Base-by-base conservation (phyloP, 2,113 vertebrate genomes). In the Daubentonia madagascariensis region DNA sequence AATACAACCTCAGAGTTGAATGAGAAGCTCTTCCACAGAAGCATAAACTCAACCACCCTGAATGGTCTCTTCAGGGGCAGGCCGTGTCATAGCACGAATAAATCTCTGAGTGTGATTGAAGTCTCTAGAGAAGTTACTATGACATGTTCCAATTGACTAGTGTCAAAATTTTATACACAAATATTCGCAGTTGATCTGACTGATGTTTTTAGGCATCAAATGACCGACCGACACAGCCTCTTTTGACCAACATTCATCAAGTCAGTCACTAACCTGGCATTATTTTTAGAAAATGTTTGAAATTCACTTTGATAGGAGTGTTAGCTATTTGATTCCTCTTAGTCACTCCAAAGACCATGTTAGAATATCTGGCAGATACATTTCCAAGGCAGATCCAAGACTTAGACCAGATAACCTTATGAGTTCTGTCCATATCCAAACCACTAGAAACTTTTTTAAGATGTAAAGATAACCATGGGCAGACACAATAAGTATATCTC, bases 231-330 rank as follows among this genome's bases (percentile, higher is more conserved):
- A 65, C n/a, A 76, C 45, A 79, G 30, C 17, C 35, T 92, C 50
- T 95, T 92, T 40, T 95, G 59, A 84, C 10, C 84, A 68, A 86
- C 11, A 68, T 61, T 92, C 40, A 70, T 88, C 85, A 95, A 93
- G 23, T 84, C 30, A 85, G 78, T n/a, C 54, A 81, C 9, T 90
- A 94, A 89, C 30, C 0, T 63, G 18, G 16, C 4, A 57, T 90
- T 79, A 87, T 43, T 95, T 84, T 75, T 68, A 89, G 6, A 43
- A 90, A 93, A 59, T 68, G 5, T 45, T 93, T 87, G 57, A 68
- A 75, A 67, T 70, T 91, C n/a, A 32, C 30, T 89, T 93, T 93
- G 22, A 84, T 30, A 73, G 30, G 6, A 14, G 2, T 59, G 10
- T 65, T 94, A 81, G 68, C 63, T 52, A 73, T 84, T 93, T 86